Conservation (phyloP, 2,113 vertebrate genomes). For the Burhinus bistriatus region DNA sequence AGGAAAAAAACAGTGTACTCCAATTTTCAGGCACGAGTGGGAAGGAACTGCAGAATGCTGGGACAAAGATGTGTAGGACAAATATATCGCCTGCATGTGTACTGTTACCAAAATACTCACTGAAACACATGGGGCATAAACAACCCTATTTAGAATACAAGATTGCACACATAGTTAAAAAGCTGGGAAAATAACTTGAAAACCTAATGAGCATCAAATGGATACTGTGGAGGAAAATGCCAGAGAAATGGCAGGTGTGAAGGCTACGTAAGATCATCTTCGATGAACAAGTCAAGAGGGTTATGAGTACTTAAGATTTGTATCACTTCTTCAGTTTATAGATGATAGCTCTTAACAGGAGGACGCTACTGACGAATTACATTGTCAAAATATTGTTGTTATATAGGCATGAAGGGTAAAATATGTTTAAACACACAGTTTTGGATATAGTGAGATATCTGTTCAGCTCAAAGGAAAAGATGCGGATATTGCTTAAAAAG, state of each 20-base stretch:
- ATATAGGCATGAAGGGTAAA: conserved; percentile 72
- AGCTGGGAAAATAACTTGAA: conserved; percentile 66
- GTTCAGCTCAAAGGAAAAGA: conserved; percentile 62
- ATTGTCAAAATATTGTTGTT: conserved; percentile 71
- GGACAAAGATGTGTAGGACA: conserved; percentile 72
- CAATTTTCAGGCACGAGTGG: conserved; percentile 66
- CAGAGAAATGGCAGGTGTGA: conserved; percentile 60
- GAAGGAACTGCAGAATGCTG: conserved; percentile 69
- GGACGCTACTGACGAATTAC: conserved; percentile 67
- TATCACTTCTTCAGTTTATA: conserved; percentile 68
- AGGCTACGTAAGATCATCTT: conserved; percentile 50
- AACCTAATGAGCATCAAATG: conserved; percentile 60
- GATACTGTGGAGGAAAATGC: conserved; percentile 60
- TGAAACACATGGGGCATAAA: conserved; percentile 69
- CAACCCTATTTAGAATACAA: conserved; percentile 69
- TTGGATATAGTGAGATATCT: conserved; percentile 67
- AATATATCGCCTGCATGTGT: conserved; percentile 70
- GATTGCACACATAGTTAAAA: conserved; percentile 65
- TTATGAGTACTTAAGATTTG: conserved; percentile 66
- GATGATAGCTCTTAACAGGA: conserved; percentile 68
- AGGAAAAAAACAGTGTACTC: conserved; percentile 56
- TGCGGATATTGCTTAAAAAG: conserved; percentile 55
- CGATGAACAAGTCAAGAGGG: conserved; percentile 52
- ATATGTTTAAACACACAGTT: conserved; percentile 71
- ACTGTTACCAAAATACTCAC: conserved; percentile 70